phyloP scores from a whole-genome alignment of 2,113 vertebrate species.

The Cepphus grylle region DNA sequence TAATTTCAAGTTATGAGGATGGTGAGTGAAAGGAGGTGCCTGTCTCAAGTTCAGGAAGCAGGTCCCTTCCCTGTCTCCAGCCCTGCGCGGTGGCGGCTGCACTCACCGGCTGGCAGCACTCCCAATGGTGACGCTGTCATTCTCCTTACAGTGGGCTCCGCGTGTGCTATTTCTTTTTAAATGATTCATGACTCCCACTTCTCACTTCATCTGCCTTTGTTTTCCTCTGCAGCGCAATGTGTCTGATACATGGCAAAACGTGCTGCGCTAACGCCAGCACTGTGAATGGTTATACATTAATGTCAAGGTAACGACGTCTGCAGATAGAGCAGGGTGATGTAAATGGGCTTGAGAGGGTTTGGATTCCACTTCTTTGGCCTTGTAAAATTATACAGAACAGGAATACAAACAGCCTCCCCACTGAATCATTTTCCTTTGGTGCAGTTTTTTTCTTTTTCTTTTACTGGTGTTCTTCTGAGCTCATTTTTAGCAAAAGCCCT shows the following conservation, averaged over 20 bases:
- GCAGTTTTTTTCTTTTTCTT: background rate
- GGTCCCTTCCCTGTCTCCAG: background rate
- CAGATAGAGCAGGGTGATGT: background rate
- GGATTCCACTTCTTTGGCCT: conserved; percentile 2
- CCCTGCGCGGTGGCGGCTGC: background rate
- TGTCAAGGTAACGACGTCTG: conserved; percentile 58
- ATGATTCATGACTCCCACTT: conserved; percentile 71
- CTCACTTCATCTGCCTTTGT: conserved; percentile 71
- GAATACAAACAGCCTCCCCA: background rate
- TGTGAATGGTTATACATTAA: background rate
- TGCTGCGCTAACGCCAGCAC: conserved; percentile 58
- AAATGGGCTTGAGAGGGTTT: background rate
- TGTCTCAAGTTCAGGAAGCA: background rate
- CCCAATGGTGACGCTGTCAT: background rate
- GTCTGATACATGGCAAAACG: conserved; percentile 65
- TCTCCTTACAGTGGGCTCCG: background rate
- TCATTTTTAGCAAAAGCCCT: background rate
- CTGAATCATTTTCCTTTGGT: background rate
- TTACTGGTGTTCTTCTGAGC: background rate
- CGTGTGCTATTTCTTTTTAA: conserved; percentile 26
- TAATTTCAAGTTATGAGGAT: background rate
- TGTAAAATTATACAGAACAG: background rate
- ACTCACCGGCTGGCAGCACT: background rate
- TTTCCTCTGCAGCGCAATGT: conserved; percentile 63
- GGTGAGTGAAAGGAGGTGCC: background rate